Conservation (phyloP, 2,113 vertebrate genomes). For the Falco punctatus region DNA sequence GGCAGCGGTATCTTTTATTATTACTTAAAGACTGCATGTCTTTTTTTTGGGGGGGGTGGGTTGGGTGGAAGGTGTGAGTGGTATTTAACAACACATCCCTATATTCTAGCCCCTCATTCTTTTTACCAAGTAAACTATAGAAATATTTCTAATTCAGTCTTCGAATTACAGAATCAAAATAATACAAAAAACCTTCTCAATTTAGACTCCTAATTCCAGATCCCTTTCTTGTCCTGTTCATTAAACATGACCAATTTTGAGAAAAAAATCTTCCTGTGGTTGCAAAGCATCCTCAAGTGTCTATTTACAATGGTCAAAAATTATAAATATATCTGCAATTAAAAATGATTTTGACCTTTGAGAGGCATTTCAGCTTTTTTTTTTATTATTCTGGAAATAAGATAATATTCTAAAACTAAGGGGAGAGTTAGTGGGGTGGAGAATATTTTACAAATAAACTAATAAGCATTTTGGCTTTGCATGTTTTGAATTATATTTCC, state of each 20-base stretch:
- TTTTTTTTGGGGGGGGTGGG: fast-evolving
- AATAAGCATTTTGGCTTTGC: conserved; percentile 56
- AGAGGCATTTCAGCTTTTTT: not conserved
- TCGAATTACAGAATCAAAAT: conserved; percentile 16
- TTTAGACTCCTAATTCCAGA: conserved; percentile 8
- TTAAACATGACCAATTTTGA: not conserved
- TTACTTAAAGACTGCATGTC: not conserved
- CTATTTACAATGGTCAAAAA: not conserved
- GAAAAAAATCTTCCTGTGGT: conserved; percentile 11
- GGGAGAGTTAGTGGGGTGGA: conserved; percentile 28
- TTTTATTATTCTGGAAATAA: not conserved
- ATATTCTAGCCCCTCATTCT: not conserved
- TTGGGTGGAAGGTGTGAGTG: not conserved
- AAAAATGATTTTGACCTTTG: not conserved
- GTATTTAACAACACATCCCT: not conserved
- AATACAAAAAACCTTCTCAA: not conserved
- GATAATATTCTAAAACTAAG: conserved; percentile 28
- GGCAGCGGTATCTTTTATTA: conserved; percentile 2
- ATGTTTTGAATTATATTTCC: conserved; percentile 54
- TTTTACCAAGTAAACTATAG: not conserved
- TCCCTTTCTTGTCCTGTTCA: conserved; percentile 14
- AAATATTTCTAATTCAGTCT: conserved; percentile 22
- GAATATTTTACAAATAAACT: conserved; percentile 44
- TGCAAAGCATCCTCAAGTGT: not conserved
- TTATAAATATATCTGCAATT: conserved; percentile 6